A percentile compares a stretch with the other conserved stretches of the same genome.
These are phyloP conservation scores for Puntigrus tetrazona DNA, from an alignment of 2,113 vertebrate species.

Conservation along the genomic window DNA sequence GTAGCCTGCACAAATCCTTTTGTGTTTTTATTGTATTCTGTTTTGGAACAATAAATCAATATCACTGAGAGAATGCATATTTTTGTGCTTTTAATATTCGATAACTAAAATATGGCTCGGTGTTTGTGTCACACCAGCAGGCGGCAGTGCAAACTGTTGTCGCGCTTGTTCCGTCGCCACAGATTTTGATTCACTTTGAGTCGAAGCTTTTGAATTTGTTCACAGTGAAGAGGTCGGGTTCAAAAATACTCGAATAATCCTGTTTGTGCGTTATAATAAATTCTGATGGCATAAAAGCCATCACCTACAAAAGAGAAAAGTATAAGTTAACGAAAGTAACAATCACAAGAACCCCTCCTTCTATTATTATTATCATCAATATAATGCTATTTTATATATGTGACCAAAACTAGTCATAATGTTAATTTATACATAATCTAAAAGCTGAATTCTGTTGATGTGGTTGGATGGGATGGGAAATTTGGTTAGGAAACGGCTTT, in stretches of 20 bases:
- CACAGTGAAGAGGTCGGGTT: background rate
- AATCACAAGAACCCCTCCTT: no score
- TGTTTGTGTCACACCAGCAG: background rate
- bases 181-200: background rate
- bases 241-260: no score
- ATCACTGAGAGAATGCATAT: background rate
- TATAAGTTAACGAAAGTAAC: no score
- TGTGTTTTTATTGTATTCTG: background rate
- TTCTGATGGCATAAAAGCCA: background rate
- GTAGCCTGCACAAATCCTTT: background rate
- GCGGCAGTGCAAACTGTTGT: background rate
- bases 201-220: background rate
- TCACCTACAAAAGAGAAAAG: background rate
- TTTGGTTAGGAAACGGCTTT: no score
- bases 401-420: no score
- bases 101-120: background rate
- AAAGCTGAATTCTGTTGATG: no score
- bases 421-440: no score
- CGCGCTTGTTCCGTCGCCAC: background rate
- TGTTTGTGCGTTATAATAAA: no score
- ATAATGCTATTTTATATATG: no score
- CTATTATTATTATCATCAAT: no score
- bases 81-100: background rate
- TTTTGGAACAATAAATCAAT: constrained; percentile 12
- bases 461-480: no score